Evolutionary conservation across 2,797 vertebrate species (phyloP).

Genomic region (Erethizon dorsatum): DNA sequence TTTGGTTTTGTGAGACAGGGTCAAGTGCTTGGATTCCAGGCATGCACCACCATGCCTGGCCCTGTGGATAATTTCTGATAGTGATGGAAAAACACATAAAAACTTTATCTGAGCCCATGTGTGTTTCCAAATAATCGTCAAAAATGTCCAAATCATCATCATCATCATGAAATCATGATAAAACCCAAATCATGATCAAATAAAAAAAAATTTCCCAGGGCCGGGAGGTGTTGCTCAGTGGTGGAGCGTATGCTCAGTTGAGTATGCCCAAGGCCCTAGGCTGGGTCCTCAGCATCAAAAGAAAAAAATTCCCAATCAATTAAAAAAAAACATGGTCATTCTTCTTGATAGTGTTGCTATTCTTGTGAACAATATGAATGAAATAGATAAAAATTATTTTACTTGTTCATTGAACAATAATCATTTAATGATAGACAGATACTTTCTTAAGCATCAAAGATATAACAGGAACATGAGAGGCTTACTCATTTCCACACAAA

Average conservation of each 20-base stretch:
- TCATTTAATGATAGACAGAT: conserved; percentile 11
- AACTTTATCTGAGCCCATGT: neutral
- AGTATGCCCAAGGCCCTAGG: neutral
- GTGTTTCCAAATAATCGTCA: conserved; percentile 45
- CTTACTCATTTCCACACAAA: conserved; percentile 48
- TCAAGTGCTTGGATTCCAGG: neutral
- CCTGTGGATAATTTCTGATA: conserved; percentile 11
- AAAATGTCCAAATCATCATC: neutral
- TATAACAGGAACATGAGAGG: neutral
- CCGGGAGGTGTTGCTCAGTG: neutral
- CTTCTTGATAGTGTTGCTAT: neutral
- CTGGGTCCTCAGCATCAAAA: neutral
- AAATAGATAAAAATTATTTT: neutral
- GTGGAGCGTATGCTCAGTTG: neutral
- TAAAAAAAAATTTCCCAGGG: neutral
- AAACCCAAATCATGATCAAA: neutral
- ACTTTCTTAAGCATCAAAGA: neutral
- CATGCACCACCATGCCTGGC: neutral
- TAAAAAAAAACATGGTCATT: neutral
- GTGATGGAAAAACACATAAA: neutral
- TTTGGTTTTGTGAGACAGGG: neutral
- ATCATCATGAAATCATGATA: neutral
- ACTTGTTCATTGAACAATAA: conserved; percentile 8
- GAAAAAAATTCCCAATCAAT: neutral
- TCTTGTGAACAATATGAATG: conserved; percentile 13